These are phyloP conservation scores for Sphinx pinastri DNA, from an alignment of 2,888 invertebrate genomes.

Conservation along the genomic window DNA sequence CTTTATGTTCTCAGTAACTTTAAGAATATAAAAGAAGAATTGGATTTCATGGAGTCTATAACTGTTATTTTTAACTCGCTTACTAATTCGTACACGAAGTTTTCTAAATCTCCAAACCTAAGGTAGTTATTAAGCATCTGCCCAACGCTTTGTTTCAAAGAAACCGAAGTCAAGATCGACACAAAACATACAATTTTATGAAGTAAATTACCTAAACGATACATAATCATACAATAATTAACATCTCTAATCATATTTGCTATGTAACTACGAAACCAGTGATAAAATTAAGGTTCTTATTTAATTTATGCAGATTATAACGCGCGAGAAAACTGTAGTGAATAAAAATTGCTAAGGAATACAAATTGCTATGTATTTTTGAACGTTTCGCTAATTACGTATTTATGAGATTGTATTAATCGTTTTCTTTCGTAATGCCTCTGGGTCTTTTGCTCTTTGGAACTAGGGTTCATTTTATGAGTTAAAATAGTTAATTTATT, in stretches of 20 bases:
- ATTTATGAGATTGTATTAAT: neutral
- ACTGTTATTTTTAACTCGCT: slow-evolving; percentile 4
- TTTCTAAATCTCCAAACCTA: slow-evolving; percentile 4
- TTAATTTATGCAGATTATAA: slow-evolving; percentile 73
- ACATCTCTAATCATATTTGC: slow-evolving; percentile 65
- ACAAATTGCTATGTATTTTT: slow-evolving; percentile 11
- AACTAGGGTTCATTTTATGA: neutral
- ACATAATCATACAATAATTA: slow-evolving; percentile 60
- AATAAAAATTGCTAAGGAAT: slow-evolving; percentile 11
- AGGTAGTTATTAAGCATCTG: slow-evolving; percentile 26
- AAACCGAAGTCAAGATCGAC: slow-evolving; percentile 6
- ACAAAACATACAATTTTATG: slow-evolving; percentile 26
- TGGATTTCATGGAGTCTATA: slow-evolving; percentile 16
- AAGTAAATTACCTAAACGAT: slow-evolving; percentile 31
- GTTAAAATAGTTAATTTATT: neutral
- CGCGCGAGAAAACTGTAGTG: slow-evolving; percentile 20
- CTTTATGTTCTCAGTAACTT: neutral
- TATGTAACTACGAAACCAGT: slow-evolving; percentile 53
- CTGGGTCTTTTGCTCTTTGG: neutral
- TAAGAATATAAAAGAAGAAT: slow-evolving; percentile 10
- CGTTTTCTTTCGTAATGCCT: neutral
- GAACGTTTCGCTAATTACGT: neutral
- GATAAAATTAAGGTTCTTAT: slow-evolving; percentile 63
- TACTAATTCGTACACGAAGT: slow-evolving; percentile 11
- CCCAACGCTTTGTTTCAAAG: slow-evolving; percentile 31